Percentiles rank a stretch among this genome's conserved stretches.
These are phyloP conservation scores for Drosophila guanche DNA, from an alignment of 1,140 invertebrate species.

Conservation along the genomic window DNA sequence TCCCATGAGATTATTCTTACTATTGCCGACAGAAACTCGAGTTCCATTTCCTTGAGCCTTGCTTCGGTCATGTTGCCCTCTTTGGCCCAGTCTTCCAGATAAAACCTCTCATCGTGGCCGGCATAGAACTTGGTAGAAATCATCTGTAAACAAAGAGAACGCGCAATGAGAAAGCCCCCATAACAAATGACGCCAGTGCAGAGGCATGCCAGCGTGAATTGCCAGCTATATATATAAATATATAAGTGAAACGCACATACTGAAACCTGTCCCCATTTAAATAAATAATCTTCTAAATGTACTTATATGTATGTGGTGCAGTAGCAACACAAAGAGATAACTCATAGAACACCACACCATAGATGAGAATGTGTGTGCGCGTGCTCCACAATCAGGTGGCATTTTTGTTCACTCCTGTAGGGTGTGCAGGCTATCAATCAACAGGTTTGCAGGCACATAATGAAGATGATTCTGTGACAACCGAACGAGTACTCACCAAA, in stretches of 20 bases:
- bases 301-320: no score
- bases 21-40: constrained; percentile 94
- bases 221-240: constrained; percentile 1
- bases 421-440: constrained; percentile 53
- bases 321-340: no score
- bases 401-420: constrained; percentile 10
- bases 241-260: no score
- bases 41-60: constrained; percentile 92
- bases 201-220: background rate
- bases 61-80: constrained; percentile 89
- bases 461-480: background rate
- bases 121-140: constrained; percentile 97
- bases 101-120: constrained; percentile 95
- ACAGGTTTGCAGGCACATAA: constrained; percentile 48
- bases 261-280: no score
- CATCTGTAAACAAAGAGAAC: constrained; percentile 87
- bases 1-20: constrained; percentile 85
- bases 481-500: constrained; percentile 87
- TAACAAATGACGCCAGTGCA: constrained; percentile 34
- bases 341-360: no score
- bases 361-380: no score
- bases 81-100: constrained; percentile 94
- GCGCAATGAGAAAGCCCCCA: constrained; percentile 11
- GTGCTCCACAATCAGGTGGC: background rate
- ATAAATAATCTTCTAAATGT: no score